These are phyloP conservation scores for Gymnocypris eckloni DNA, from an alignment of 2,797 vertebrate species.

Conservation along the genomic window DNA sequence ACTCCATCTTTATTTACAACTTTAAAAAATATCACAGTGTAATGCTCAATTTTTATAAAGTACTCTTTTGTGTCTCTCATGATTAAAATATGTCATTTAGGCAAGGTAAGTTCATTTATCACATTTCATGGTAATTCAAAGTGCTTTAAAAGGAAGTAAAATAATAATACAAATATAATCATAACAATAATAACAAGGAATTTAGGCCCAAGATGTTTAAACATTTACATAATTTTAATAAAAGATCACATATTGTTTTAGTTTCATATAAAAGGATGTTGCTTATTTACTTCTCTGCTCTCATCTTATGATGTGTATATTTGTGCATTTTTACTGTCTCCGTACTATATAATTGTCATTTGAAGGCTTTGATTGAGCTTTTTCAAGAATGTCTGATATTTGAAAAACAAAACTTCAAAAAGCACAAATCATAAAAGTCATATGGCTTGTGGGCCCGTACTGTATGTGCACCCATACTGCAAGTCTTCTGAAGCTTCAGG, in stretches of 20 bases:
- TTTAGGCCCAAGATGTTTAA: not conserved
- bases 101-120: no score
- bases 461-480: not conserved
- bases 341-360: not conserved
- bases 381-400: not conserved
- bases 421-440: not conserved
- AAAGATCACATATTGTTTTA: not conserved
- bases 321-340: not conserved
- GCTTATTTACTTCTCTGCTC: not conserved
- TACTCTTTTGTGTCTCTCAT: not conserved
- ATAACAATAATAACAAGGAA: no score
- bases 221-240: no score
- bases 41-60: not conserved
- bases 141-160: no score
- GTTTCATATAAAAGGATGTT: not conserved
- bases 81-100: not conserved
- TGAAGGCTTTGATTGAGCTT: not conserved
- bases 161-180: no score
- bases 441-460: not conserved
- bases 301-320: not conserved
- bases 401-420: not conserved
- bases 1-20: no score
- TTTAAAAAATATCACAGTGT: no score
- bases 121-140: no score
- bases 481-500: not conserved